Percentiles rank a stretch among this genome's conserved stretches.
These are phyloP conservation scores for Acrossocheilus fasciatus DNA, from an alignment of 2,797 vertebrate genomes.

Conservation along the genomic window DNA sequence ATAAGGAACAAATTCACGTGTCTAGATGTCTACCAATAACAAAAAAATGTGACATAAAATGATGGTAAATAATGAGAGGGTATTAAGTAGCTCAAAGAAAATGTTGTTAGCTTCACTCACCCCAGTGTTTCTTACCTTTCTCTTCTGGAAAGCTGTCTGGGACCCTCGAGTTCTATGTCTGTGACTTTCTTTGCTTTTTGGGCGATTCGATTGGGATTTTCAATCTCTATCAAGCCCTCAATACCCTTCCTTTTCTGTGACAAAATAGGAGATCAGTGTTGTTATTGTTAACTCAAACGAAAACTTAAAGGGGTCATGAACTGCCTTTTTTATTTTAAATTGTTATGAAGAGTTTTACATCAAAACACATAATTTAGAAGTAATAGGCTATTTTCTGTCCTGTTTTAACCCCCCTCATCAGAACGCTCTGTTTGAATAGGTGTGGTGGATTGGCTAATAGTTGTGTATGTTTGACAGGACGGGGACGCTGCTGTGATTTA, in stretches of 20 bases:
- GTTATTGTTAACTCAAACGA: background rate
- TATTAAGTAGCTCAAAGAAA: background rate
- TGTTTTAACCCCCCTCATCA: background rate
- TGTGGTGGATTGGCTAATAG: no score
- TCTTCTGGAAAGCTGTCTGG: constrained; percentile 91
- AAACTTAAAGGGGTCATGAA: background rate
- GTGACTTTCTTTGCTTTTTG: constrained; percentile 96
- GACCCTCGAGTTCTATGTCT: constrained; percentile 93
- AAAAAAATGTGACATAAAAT: background rate
- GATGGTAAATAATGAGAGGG: background rate
- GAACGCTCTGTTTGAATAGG: no score
- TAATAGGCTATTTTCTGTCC: background rate
- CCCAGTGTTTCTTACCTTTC: constrained; percentile 83
- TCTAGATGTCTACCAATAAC: background rate
- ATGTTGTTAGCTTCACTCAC: background rate
- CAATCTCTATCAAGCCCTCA: constrained; percentile 96
- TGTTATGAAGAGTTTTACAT: no score
- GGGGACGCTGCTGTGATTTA: background rate
- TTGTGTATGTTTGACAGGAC: background rate
- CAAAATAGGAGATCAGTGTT: constrained; percentile 32
- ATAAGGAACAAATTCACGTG: background rate
- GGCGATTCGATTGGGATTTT: constrained; percentile 92
- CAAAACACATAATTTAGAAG: no score
- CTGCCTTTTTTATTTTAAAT: no score
- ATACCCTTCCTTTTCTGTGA: constrained; percentile 91